Percentiles rank a stretch among this genome's conserved stretches.
These are phyloP conservation scores for Trichonephila clavata DNA, from an alignment of 1,140 invertebrate genomes.

Conservation along the genomic window DNA sequence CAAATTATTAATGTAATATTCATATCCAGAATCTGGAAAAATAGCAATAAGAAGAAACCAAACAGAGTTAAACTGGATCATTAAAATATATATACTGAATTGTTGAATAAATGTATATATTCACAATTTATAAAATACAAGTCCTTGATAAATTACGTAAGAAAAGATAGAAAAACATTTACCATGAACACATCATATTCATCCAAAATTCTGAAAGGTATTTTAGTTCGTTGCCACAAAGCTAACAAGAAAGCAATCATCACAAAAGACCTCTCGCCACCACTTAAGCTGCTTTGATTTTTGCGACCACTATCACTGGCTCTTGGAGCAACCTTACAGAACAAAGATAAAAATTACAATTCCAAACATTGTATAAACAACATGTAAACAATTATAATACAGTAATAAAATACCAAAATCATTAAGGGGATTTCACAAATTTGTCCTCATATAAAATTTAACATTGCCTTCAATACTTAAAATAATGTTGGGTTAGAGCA, in stretches of 20 bases:
- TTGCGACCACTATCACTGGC: neutral
- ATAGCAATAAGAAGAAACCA: neutral
- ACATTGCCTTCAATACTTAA: no score
- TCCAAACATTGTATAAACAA: neutral
- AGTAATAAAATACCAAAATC: no score
- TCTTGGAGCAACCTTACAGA: neutral
- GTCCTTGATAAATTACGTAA: neutral
- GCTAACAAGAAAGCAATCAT: slow-evolving; percentile 96
- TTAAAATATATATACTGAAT: neutral
- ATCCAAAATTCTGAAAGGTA: slow-evolving; percentile 97
- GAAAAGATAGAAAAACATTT: neutral
- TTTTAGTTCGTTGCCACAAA: slow-evolving; percentile 93
- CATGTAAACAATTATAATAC: neutral
- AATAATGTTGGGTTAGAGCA: no score
- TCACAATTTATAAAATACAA: neutral
- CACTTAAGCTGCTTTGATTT: slow-evolving; percentile 86
- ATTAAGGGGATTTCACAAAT: no score
- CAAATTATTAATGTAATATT: neutral
- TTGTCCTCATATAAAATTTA: no score
- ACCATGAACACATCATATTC: slow-evolving; percentile 99
- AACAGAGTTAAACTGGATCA: neutral
- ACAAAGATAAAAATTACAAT: neutral
- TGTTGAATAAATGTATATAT: no score
- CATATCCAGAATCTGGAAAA: neutral
- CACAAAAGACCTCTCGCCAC: slow-evolving; percentile 96